Evolutionary conservation across 2,888 invertebrate species (phyloP).

Genomic region (Conomelus anceps): DNA sequence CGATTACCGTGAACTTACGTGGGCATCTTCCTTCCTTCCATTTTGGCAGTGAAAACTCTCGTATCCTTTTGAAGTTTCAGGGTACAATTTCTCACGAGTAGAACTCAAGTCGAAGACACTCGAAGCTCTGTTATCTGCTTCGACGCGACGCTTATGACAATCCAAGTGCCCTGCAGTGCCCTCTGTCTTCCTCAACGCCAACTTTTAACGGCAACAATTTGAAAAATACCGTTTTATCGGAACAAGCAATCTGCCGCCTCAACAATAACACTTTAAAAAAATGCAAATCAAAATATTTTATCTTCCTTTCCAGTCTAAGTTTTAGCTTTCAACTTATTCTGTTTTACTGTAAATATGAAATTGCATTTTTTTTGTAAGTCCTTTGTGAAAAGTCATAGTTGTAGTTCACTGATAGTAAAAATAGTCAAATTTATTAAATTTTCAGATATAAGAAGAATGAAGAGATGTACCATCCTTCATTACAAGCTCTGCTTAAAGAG

Average conservation of each 20-base stretch:
- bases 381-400: too few species aligned
- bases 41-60: neutral
- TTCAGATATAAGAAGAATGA: too few species aligned
- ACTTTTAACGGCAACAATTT: neutral
- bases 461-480: too few species aligned
- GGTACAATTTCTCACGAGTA: neutral
- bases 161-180: neutral
- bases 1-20: neutral
- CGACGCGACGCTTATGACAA: neutral
- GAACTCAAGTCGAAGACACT: neutral
- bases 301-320: too few species aligned
- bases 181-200: neutral
- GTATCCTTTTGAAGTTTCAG: neutral
- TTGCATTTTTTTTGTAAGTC: too few species aligned
- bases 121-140: neutral
- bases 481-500: too few species aligned
- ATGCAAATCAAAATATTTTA: too few species aligned
- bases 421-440: too few species aligned
- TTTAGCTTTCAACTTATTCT: too few species aligned
- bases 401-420: too few species aligned
- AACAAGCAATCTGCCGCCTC: neutral
- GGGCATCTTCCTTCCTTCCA: neutral
- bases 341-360: too few species aligned
- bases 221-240: neutral
- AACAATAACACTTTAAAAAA: too few species aligned